phyloP scores from a whole-genome alignment of 2,888 invertebrate species.

The Tiliacea citrago region DNA sequence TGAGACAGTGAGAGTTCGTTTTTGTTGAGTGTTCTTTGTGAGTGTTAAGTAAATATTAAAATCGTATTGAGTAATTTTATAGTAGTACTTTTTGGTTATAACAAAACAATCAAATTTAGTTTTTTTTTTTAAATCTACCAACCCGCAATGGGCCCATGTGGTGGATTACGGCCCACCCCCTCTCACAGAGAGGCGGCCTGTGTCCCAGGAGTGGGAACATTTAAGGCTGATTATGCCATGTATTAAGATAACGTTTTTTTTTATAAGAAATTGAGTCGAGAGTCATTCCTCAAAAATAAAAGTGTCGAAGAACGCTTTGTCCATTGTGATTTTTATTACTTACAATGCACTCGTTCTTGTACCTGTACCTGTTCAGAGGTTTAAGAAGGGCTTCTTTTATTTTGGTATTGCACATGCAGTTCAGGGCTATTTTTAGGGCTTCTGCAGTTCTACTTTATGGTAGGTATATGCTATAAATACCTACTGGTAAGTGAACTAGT shows the following conservation, averaged over 20 bases:
- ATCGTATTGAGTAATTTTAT: no score
- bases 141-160: no score
- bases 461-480: constrained; percentile 6
- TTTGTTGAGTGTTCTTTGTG: no score
- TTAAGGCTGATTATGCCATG: no score
- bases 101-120: no score
- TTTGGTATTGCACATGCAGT: background rate
- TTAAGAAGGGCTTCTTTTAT: background rate
- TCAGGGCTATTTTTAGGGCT: background rate
- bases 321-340: background rate
- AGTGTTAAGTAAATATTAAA: no score
- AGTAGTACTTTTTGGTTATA: no score
- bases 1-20: no score
- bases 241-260: background rate
- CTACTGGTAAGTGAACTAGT: constrained; percentile 17
- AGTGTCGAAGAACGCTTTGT: background rate
- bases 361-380: background rate
- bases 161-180: no score
- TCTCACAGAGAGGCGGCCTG: no score
- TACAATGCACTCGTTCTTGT: background rate
- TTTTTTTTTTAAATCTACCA: no score
- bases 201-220: no score
- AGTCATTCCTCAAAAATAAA: background rate
- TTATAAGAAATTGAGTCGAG: background rate
- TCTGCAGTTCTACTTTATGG: background rate